Conservation (phyloP, 1,140 invertebrate species). For the Drosophila littoralis region DNA sequence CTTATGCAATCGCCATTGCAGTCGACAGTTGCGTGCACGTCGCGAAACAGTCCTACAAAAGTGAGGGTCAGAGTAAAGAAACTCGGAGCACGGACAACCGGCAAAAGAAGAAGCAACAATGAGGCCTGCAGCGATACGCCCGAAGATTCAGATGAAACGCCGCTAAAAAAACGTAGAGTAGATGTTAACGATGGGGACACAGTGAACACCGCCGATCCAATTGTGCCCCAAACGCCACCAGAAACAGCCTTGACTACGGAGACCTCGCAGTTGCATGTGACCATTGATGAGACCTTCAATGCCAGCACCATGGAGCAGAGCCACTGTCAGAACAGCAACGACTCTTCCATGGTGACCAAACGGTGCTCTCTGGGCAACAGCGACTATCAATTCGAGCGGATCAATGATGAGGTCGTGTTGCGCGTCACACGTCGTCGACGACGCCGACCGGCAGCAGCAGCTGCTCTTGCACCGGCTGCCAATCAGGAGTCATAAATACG, state of each 20-base stretch:
- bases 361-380: conserved; percentile 71
- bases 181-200: conserved; percentile 11
- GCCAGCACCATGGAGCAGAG: not conserved
- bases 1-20: conserved; percentile 49
- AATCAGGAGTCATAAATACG: not conserved
- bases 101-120: not conserved
- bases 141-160: conserved; percentile 19
- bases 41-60: not conserved
- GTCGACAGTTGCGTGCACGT: not conserved
- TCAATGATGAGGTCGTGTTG: conserved; percentile 60
- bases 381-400: conserved; percentile 74
- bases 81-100: not conserved
- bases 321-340: not conserved
- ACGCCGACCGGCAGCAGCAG: conserved; percentile 3
- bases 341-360: conserved; percentile 58
- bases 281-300: conserved; percentile 51
- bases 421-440: conserved; percentile 59
- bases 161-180: conserved; percentile 39
- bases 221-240: conserved; percentile 18
- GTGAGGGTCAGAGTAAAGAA: conserved; percentile 14
- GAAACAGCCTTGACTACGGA: not conserved
- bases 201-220: not conserved
- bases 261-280: conserved; percentile 23
- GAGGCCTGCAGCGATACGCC: not conserved
- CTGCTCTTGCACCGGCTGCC: not conserved